Conservation (phyloP, 30 jellyfish, hydroid and myxozoan species). For the Rhopilema esculentum region DNA sequence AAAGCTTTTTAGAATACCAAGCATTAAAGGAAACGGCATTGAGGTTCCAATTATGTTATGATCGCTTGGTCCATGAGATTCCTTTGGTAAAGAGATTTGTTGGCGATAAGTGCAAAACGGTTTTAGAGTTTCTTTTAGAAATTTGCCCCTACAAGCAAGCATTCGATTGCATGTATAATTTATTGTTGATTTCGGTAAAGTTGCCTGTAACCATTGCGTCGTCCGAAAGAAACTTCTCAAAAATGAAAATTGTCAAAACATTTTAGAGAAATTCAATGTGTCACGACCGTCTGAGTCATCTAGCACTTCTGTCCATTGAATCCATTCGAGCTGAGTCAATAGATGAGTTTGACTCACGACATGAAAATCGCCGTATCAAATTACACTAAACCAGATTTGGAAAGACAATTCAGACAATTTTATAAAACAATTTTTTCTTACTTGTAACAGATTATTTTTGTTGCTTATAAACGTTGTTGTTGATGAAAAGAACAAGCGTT, state of each 20-base stretch:
- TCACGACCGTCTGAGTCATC: constrained; percentile 20
- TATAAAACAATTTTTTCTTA: background rate
- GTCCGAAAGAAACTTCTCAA: constrained; percentile 27
- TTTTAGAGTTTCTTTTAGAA: constrained; percentile 5
- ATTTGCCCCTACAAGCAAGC: constrained; percentile 34
- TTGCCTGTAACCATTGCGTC: constrained; percentile 41
- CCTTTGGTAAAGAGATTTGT: constrained; percentile 36
- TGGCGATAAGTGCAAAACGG: constrained; percentile 34
- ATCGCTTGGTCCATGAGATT: constrained; percentile 14
- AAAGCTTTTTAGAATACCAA: constrained; percentile 3
- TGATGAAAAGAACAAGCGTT: too few relatives aligned
- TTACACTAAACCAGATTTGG: background rate
- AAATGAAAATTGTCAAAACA: constrained; percentile 23
- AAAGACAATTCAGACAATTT: background rate
- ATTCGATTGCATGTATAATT: constrained; percentile 26
- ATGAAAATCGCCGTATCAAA: constrained; percentile 29
- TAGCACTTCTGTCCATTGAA: constrained; percentile 10
- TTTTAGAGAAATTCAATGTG: constrained; percentile 21
- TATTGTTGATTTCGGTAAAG: constrained; percentile 17
- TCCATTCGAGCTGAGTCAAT: constrained; percentile 28
- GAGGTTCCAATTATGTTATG: constrained; percentile 29
- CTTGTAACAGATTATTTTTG: too few relatives aligned
- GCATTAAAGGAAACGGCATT: constrained; percentile 24
- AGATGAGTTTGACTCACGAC: constrained; percentile 37
- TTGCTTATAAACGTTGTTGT: too few relatives aligned